Conservation (phyloP, 2,797 vertebrate species). For the Lepilemur ruficaudatus region DNA sequence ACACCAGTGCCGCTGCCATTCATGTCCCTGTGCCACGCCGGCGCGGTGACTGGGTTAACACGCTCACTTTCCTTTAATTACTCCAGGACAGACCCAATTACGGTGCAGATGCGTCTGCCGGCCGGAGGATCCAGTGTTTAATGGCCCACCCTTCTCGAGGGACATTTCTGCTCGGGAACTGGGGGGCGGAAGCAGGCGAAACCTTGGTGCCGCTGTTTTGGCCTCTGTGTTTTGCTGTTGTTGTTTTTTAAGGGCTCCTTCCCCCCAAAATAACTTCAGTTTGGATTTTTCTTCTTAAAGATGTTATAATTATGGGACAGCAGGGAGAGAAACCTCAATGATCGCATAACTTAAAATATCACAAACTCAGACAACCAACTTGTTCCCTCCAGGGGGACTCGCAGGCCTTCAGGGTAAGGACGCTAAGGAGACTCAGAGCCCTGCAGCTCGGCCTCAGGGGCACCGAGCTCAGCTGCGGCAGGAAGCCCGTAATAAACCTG, state of each 20-base stretch:
- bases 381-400: background rate
- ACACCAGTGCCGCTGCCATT: rapidly evolving
- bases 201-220: background rate
- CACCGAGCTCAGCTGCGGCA: rapidly evolving
- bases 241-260: background rate
- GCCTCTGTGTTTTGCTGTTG: background rate
- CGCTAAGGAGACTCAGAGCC: rapidly evolving
- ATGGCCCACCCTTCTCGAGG: background rate
- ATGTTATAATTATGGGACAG: rapidly evolving
- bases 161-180: background rate
- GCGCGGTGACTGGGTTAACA: background rate
- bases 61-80: background rate
- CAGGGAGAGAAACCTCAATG: background rate
- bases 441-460: background rate
- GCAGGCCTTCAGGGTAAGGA: background rate
- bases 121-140: rapidly evolving
- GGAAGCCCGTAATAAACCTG: background rate
- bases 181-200: rapidly evolving
- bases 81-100: constrained; percentile 33
- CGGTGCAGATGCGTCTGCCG: rapidly evolving
- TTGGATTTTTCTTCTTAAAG: background rate
- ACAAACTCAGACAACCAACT: rapidly evolving
- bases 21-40: rapidly evolving
- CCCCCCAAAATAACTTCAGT: background rate
- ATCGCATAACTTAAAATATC: rapidly evolving